A percentile compares a stretch with the other conserved stretches of the same genome.
phyloP scores from a whole-genome alignment of 2,888 invertebrate genomes.

The Ormyrus labotus region DNA sequence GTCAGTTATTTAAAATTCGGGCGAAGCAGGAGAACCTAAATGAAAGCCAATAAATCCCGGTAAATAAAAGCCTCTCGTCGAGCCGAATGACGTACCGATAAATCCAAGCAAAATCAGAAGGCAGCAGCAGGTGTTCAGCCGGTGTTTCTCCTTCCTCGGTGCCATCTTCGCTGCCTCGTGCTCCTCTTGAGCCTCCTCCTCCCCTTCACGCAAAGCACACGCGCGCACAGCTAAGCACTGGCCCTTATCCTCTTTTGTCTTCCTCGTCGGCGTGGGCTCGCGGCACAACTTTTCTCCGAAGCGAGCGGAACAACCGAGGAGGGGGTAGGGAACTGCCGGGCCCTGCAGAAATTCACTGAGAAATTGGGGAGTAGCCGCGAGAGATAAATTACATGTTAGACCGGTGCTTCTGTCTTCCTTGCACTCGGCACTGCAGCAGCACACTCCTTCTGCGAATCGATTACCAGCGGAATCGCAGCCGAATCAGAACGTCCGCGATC shows the following conservation, averaged over 20 bases:
- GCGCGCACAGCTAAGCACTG: conserved; percentile 30
- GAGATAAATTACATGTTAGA: conserved; percentile 47
- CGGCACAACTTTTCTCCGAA: neutral
- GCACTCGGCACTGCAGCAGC: neutral
- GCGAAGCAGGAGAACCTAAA: too few relatives aligned
- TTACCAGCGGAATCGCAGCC: conserved; percentile 31
- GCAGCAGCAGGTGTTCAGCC: conserved; percentile 51
- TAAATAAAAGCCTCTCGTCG: conserved; percentile 21
- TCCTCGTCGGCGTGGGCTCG: neutral
- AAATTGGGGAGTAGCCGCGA: neutral
- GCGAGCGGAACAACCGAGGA: too few relatives aligned
- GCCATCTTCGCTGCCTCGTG: conserved; percentile 36
- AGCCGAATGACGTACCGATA: conserved; percentile 54
- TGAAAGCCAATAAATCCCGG: conserved; percentile 25
- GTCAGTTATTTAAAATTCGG: neutral
- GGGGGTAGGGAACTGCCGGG: neutral
- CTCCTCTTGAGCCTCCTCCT: neutral
- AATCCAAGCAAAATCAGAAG: conserved; percentile 55
- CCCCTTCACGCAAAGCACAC: neutral
- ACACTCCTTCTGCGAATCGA: too few relatives aligned
- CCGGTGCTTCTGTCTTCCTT: conserved; percentile 34
- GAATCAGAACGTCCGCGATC: conserved; percentile 31
- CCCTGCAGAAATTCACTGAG: neutral
- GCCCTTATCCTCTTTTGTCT: conserved; percentile 5
- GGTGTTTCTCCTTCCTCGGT: conserved; percentile 41